Evolutionary conservation across 2,797 vertebrate genomes (phyloP).

Genomic region (Fringilla coelebs): DNA sequence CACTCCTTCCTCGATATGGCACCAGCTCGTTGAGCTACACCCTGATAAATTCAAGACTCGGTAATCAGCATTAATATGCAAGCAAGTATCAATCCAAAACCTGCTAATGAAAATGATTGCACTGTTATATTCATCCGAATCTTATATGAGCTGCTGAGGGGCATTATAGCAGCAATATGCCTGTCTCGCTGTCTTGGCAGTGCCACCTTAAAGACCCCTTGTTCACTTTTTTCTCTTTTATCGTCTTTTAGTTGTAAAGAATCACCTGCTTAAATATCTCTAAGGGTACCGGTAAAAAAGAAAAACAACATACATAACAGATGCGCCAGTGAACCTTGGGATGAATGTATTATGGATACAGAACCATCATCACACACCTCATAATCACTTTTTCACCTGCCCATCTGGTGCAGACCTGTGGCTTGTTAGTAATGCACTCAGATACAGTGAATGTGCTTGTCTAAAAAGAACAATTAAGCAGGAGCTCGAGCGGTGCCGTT

Average conservation of each 20-base stretch:
- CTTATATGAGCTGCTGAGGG: slow-evolving; percentile 59
- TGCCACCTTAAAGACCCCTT: slow-evolving; percentile 62
- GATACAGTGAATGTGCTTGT: slow-evolving; percentile 35
- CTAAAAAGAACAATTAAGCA: slow-evolving; percentile 63
- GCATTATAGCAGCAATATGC: not conserved
- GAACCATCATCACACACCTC: slow-evolving; percentile 72
- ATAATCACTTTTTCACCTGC: slow-evolving; percentile 81
- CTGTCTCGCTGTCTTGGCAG: slow-evolving; percentile 6
- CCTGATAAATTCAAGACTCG: slow-evolving; percentile 33
- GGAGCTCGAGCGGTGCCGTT: not conserved
- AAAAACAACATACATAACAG: slow-evolving; percentile 70
- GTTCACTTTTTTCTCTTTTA: slow-evolving; percentile 54
- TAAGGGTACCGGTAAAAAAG: slow-evolving; percentile 55
- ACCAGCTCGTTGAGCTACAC: slow-evolving; percentile 13
- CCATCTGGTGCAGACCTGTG: slow-evolving; percentile 77
- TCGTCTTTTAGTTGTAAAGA: slow-evolving; percentile 53
- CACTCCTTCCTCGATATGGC: not conserved
- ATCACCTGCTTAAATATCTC: slow-evolving; percentile 65
- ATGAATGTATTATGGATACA: slow-evolving; percentile 72
- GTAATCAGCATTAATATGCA: slow-evolving; percentile 64
- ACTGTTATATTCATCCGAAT: slow-evolving; percentile 70
- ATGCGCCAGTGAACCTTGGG: slow-evolving; percentile 69
- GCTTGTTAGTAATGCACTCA: slow-evolving; percentile 65
- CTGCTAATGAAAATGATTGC: slow-evolving; percentile 59
- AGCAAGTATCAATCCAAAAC: slow-evolving; percentile 65